phyloP scores from a whole-genome alignment of 1,140 invertebrate species.

The Rhagoletis zephyria region DNA sequence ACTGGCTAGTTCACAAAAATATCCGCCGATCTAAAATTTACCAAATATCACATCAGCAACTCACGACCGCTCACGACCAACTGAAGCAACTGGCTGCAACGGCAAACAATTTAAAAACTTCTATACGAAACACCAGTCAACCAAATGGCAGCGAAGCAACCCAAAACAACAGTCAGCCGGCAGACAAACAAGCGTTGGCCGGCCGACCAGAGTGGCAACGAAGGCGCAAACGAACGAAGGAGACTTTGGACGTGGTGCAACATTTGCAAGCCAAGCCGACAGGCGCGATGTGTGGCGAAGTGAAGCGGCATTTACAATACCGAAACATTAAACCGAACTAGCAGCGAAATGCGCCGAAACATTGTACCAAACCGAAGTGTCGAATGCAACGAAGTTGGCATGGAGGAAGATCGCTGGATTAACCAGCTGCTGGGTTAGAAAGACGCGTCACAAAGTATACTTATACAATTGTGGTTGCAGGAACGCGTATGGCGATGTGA shows the following conservation, averaged over 20 bases:
- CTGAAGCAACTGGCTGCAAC: slow-evolving; percentile 57
- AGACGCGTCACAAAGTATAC: too few relatives aligned
- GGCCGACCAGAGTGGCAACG: neutral
- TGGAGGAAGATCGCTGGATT: too few relatives aligned
- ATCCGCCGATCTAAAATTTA: neutral
- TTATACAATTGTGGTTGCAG: too few relatives aligned
- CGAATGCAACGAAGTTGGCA: slow-evolving; percentile 22
- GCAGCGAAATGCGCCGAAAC: slow-evolving; percentile 14
- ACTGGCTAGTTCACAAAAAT: neutral
- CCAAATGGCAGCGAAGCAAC: slow-evolving; percentile 26
- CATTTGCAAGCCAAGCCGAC: neutral
- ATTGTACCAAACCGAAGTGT: neutral
- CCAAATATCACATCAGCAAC: neutral
- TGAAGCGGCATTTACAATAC: neutral
- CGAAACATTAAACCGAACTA: neutral
- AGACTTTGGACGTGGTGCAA: neutral
- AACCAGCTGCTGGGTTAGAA: too few relatives aligned
- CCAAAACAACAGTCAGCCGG: slow-evolving; percentile 12
- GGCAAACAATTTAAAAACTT: slow-evolving; percentile 54
- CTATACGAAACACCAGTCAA: slow-evolving; percentile 20
- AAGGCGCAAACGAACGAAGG: neutral
- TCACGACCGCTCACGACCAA: slow-evolving; percentile 55
- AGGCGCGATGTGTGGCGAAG: too few relatives aligned
- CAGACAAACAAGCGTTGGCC: neutral
- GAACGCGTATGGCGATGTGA: too few relatives aligned